Percentiles rank a stretch among this genome's conserved stretches.
Evolutionary conservation across 2,113 vertebrate species (phyloP).

Genomic region (Notechis scutatus): DNA sequence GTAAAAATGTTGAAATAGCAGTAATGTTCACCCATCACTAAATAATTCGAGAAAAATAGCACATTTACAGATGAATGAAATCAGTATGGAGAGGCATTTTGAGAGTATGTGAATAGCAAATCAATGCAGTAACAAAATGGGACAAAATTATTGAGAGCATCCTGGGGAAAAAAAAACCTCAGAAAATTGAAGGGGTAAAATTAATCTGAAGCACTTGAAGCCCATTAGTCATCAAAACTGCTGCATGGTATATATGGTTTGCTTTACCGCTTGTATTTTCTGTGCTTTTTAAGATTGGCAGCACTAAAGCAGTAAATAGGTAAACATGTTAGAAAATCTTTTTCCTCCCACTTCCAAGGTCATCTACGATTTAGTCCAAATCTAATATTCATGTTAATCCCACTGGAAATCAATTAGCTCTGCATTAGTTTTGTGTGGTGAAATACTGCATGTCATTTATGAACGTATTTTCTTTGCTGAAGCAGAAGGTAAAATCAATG

Average conservation of each 20-base stretch:
- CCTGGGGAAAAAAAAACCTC: not conserved
- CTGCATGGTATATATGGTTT: not conserved
- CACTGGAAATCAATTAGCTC: conserved; percentile 22
- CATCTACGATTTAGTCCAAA: conserved; percentile 16
- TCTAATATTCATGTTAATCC: not conserved
- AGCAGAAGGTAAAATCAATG: conserved; percentile 23
- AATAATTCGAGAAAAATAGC: not conserved
- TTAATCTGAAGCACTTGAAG: not conserved
- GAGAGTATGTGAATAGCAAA: not conserved
- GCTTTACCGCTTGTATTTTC: not conserved
- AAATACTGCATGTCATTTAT: not conserved
- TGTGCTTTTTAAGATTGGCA: not conserved
- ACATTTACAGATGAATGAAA: not conserved
- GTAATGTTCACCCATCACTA: not conserved
- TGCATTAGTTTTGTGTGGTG: conserved; percentile 12
- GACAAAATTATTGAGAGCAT: not conserved
- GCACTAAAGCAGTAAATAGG: not conserved
- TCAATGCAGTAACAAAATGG: not conserved
- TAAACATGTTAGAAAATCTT: not conserved
- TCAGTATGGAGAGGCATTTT: not conserved
- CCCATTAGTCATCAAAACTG: not conserved
- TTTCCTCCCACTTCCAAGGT: conserved; percentile 1
- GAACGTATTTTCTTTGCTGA: conserved; percentile 1
- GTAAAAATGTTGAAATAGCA: not conserved
- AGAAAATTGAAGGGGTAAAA: not conserved